Base-by-base conservation (phyloP, 2,113 vertebrate genomes). In the Pimephales promelas region DNA sequence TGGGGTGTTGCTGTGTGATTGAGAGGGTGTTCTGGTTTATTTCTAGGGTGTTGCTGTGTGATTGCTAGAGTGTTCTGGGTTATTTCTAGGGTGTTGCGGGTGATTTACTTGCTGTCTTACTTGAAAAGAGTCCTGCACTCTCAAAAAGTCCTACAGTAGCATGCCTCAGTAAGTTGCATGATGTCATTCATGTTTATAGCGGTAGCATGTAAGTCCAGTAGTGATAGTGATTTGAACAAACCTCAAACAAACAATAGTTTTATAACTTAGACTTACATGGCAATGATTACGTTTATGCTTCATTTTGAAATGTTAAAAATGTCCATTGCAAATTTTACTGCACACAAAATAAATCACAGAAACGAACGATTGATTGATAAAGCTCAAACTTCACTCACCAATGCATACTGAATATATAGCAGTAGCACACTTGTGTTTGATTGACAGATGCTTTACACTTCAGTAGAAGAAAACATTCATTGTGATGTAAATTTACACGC, bases 401-500 rank as follows among this genome's bases (percentile, higher is more conserved):
- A 4, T 71, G 3, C 2, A n/a, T 24, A 16, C n/a, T 47, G 40
- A 70, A 70, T 70, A 70, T 70, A n/a, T 22, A 57, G n/a, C 22
- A 13, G 57, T 10, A 36, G 10, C 49, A 57, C 28, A 40, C 18
- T 56, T 76, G 28, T 10, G 11, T 57, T 4, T 57, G 74, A 77
- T 8, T 40, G 49, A 76, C 31, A 57, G 52, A 36, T 40, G 74
- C 52, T 57, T 77, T n/a, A n/a, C 75, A 22, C 75, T 59, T 77
- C 75, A 40, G 54, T n/a, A 59, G 73, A 28, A 28, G 34, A 77
- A 77, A 54, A 77, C 52, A 24, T 77, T 57, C 11, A 36, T 59
- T 77, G 22, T 57, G 28, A 59, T 57, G 74, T 77, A 77, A 79
- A 61, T 79, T 8, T n/a, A 36, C 16, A 45, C 4, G 36, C 56